These are phyloP conservation scores for Ammodytes dubius DNA, from an alignment of 2,113 vertebrate genomes.

Conservation along the genomic window DNA sequence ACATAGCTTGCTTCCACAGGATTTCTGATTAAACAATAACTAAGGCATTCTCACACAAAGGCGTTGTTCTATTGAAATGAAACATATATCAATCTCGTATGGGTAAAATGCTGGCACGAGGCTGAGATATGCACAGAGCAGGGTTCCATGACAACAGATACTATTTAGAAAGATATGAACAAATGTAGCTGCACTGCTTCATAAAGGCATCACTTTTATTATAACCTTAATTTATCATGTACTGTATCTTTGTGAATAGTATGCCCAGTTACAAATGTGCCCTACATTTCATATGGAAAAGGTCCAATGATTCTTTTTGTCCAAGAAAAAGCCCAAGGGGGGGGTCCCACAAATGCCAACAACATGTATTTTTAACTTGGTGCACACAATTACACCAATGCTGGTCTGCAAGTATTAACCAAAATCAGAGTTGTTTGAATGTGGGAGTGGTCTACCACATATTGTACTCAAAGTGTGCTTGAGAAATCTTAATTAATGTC, in stretches of 20 bases:
- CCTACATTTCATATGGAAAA: neutral
- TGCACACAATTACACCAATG: too few species aligned
- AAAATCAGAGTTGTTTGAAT: too few species aligned
- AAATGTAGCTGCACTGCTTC: constrained; percentile 45
- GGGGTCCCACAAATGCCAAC: too few species aligned
- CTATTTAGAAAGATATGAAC: constrained; percentile 64
- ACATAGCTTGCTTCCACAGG: constrained; percentile 65
- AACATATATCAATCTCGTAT: constrained; percentile 51
- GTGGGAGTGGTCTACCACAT: too few species aligned
- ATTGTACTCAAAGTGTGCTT: too few species aligned
- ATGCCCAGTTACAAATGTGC: constrained; percentile 9
- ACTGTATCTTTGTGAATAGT: constrained; percentile 22
- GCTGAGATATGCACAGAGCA: constrained; percentile 69
- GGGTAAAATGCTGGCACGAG: constrained; percentile 57
- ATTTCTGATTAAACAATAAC: constrained; percentile 71
- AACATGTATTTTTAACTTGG: too few species aligned
- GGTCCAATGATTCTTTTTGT: too few species aligned
- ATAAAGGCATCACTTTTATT: constrained; percentile 52
- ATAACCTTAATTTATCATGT: constrained; percentile 24
- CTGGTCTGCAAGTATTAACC: too few species aligned
- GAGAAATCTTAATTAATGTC: too few species aligned
- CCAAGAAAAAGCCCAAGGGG: too few species aligned
- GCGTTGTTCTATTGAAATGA: constrained; percentile 51
- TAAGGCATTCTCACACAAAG: constrained; percentile 69
- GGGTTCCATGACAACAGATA: constrained; percentile 69